Evolutionary conservation across 2,113 vertebrate genomes (phyloP).

Genomic region (Sminthopsis crassicaudata): DNA sequence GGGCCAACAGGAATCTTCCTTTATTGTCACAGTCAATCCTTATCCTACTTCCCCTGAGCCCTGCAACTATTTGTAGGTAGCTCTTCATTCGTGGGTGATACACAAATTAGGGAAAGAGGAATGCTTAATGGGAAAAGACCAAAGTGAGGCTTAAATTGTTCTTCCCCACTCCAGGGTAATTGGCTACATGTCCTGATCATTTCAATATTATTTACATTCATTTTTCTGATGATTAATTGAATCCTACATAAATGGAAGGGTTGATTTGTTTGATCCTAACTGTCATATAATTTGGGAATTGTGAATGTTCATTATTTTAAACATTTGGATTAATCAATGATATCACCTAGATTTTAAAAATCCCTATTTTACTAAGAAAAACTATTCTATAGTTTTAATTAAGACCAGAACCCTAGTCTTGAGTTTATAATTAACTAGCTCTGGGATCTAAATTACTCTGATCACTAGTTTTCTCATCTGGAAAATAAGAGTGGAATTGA

Average conservation of each 20-base stretch:
- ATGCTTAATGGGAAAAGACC: conserved; percentile 63
- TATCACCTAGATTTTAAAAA: conserved; percentile 44
- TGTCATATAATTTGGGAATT: conserved; percentile 47
- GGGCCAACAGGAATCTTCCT: conserved; percentile 49
- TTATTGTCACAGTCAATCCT: conserved; percentile 63
- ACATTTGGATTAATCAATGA: conserved; percentile 65
- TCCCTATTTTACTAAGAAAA: conserved; percentile 45
- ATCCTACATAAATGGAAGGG: conserved; percentile 64
- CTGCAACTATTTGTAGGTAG: conserved; percentile 48
- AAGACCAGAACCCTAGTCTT: neutral
- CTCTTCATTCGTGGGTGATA: conserved; percentile 67
- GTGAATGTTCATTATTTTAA: conserved; percentile 50
- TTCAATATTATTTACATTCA: conserved; percentile 54
- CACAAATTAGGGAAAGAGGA: conserved; percentile 57
- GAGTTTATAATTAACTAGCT: neutral
- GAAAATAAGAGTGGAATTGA: neutral
- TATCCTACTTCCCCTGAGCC: neutral
- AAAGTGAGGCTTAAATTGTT: conserved; percentile 35
- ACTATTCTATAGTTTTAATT: conserved; percentile 30
- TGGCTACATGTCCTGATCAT: conserved; percentile 27
- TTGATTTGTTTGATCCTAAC: conserved; percentile 62
- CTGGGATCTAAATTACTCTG: neutral
- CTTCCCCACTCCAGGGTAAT: conserved; percentile 7
- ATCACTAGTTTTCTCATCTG: neutral
- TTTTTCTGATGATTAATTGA: conserved; percentile 62